phyloP scores from a whole-genome alignment of 2,797 vertebrate species.

The Pangasius sanitwongsei region DNA sequence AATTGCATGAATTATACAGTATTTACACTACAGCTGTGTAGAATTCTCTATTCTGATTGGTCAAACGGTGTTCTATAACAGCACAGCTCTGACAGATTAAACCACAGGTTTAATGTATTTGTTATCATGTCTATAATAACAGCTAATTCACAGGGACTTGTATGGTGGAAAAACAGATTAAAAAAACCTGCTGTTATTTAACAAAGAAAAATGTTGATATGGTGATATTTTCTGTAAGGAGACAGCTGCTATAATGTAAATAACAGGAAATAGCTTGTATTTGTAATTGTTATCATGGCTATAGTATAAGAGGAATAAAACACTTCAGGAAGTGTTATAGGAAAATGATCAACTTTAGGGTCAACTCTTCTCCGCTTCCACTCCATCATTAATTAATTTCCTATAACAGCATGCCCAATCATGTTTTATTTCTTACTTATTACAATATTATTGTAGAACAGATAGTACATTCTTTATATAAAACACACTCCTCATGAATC shows the following conservation, averaged over 20 bases:
- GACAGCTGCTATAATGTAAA: neutral
- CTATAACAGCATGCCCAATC: neutral
- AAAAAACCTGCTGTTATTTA: neutral
- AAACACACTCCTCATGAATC: slow-evolving; percentile 27
- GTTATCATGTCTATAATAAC: neutral
- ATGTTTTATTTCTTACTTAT: neutral
- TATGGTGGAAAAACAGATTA: neutral
- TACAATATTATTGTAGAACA: neutral
- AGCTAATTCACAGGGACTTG: neutral
- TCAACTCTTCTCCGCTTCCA: neutral
- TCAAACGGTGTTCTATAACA: neutral
- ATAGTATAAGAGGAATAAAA: neutral
- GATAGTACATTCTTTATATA: neutral
- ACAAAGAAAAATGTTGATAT: neutral
- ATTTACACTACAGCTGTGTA: neutral
- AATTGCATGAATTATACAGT: neutral
- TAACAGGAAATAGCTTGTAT: neutral
- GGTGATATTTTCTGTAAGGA: neutral
- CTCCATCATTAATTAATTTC: neutral
- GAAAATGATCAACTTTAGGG: neutral
- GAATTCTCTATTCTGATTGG: neutral
- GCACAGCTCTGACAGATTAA: neutral
- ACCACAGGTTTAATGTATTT: neutral
- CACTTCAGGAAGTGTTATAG: neutral
- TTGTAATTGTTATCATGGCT: neutral